A percentile compares a stretch with the other conserved stretches of the same genome.
Conservation (phyloP, 1,140 invertebrate genomes). For the Epicauta chinensis region DNA sequence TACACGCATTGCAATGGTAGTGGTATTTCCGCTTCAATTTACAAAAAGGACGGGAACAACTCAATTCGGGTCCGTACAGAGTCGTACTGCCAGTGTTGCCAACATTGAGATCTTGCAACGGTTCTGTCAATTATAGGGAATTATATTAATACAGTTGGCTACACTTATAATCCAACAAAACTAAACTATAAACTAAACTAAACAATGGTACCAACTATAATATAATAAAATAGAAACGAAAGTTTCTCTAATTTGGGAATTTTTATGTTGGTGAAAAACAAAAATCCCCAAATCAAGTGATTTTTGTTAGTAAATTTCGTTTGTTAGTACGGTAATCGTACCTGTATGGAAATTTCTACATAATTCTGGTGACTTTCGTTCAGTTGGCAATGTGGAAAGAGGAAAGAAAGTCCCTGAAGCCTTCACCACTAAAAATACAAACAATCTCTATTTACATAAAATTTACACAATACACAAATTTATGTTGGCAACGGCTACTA, state of each 20-base stretch:
- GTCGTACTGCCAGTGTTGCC: constrained; percentile 25
- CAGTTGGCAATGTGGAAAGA: constrained; percentile 63
- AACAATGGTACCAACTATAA: no score
- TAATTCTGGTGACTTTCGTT: constrained; percentile 33
- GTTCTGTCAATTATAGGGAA: neutral
- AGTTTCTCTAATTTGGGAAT: neutral
- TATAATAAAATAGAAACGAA: neutral
- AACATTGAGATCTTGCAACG: neutral
- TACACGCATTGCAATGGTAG: constrained; percentile 82
- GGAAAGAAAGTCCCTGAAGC: constrained; percentile 90
- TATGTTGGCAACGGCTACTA: no score
- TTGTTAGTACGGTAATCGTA: constrained; percentile 29
- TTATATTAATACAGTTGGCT: neutral
- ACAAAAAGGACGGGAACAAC: constrained; percentile 76
- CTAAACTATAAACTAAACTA: neutral
- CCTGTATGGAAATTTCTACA: constrained; percentile 32
- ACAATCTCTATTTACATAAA: constrained; percentile 33
- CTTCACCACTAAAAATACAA: constrained; percentile 79
- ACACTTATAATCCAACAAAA: neutral
- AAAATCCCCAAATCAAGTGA: no score
- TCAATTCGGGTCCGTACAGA: constrained; percentile 49
- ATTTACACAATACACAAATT: constrained; percentile 2
- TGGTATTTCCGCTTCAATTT: constrained; percentile 80
- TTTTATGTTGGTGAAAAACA: neutral
- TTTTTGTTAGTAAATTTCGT: no score